Evolutionary conservation across 2,888 invertebrate genomes (phyloP).

Genomic region (Lamellibrachia columna): DNA sequence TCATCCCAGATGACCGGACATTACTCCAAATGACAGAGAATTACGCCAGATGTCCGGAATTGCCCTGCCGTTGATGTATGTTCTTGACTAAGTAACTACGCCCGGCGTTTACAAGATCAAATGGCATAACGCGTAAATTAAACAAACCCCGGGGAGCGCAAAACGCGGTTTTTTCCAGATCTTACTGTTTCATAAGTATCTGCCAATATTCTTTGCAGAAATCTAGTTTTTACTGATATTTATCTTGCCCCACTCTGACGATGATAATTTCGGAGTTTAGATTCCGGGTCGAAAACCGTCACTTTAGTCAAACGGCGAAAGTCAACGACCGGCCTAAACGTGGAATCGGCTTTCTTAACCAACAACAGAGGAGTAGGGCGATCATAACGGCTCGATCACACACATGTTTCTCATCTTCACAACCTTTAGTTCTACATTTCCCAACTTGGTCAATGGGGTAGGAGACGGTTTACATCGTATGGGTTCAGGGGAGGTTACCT

Average conservation of each 20-base stretch:
- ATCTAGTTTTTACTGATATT: too few species aligned
- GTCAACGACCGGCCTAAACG: neutral
- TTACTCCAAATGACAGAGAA: too few species aligned
- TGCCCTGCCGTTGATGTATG: too few species aligned
- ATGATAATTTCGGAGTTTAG: neutral
- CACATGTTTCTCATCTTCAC: neutral
- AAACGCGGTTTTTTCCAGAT: neutral
- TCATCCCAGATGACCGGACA: too few species aligned
- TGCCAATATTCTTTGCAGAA: neutral
- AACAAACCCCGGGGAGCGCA: neutral
- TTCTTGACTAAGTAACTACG: too few species aligned
- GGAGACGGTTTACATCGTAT: neutral
- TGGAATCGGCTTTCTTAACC: neutral
- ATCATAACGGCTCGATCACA: neutral
- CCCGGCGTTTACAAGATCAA: slow-evolving; percentile 27
- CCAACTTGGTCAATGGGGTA: neutral
- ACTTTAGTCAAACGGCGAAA: neutral
- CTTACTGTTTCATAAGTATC: neutral
- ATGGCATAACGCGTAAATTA: slow-evolving; percentile 59
- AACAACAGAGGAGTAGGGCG: neutral
- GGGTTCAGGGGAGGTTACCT: neutral
- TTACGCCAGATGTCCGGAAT: too few species aligned
- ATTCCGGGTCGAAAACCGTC: neutral
- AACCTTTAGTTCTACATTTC: neutral
- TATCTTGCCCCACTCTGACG: too few species aligned